Evolutionary conservation across 2,113 vertebrate genomes (phyloP), one percentile per base, ranked within the genome.

Genomic region (Lepidothrix coronata): DNA sequence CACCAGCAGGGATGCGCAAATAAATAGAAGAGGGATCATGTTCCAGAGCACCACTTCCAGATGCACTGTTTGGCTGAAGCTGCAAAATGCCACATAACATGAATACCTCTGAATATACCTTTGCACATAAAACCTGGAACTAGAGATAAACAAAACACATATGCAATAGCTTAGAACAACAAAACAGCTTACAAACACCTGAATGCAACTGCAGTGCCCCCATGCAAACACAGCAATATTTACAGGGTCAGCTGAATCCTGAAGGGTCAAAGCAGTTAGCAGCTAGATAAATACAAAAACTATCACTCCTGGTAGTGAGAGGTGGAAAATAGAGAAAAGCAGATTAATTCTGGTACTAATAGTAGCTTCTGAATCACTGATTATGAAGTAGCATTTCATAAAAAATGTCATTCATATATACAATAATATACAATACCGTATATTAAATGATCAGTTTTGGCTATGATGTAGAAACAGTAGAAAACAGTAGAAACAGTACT

Each of bases 1-100:
- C 99, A 5, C 99, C 99, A 28, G 98, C 98, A 20, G 99, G 99
- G 51, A 99, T 98, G 20, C 99, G 99, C 84, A 99, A 95, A 93
- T 99, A 99, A 94, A 99, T 99, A 24, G 99, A 99, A 25, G 99
- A 99, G 1, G 99, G 99, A 71, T 99, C 99, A 0, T 99, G 99
- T 57, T 99, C 99, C 93, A 99, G 98, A 84, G 99, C 99, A 14
- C 99, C 99, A 22, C 99, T 99, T 88, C 99, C 99, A 44, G 99
- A 99, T 0, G 99, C 99, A 44, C 99, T 99, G 97, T 99, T 99
- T 37, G 99, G 99, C 97, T 99, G 99, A 72, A 99, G 98, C 99
- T 99, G 95, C 62, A 96, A 89, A 93, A 91, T 6, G 15, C 49
- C 80, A 95, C 51, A 81, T 17, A 35, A 92, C 12, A 74, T 6